Base-by-base conservation (phyloP, 2,888 invertebrate genomes). In the Gortyna flavago region DNA sequence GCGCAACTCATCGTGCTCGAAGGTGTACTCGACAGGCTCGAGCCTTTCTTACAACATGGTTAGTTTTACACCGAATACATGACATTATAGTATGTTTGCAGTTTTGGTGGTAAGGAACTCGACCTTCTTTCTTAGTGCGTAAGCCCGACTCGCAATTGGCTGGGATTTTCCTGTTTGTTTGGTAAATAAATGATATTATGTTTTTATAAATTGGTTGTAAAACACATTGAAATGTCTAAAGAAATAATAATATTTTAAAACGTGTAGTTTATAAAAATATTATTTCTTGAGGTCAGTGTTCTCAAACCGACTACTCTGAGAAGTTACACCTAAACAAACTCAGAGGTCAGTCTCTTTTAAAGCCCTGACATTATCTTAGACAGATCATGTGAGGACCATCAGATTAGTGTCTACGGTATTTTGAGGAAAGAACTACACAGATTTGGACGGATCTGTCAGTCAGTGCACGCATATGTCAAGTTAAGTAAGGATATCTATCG, bases 1-100 rank as follows among this genome's bases (percentile, higher is more conserved):
- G 97, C 99, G 1, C 97, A 98, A 81, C 98, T 98, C 61, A 97
- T 98, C 78, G 97, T 98, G 83, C 97, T 97, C 68, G 97, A 97
- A 48, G 98, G 98, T 83, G 98, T 97, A 2, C 94, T 98, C 51
- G 95, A 97, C 66, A 91, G 95, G 44, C 95, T 98, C 8, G 96
- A 97, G 41, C 97, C 97, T 25, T 97, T 97, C 89, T 92, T 98
- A 68, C 97, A 97, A 62, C 97, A 97, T 86, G 97, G 97, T 97
- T 54, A 83, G 87, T 66, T 11, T n/a, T 35, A 32, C 16, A 8
- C 7, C 25, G 48, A 38, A 61, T 2, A 21, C 21, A n/a, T 68
- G 9, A 16, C 8, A 25, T 48, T 32, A 25, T 3, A 35, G 35
- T n/a, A 35, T 35, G 11, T n/a, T 41, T 38, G 38, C 8, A 16